phyloP scores from a whole-genome alignment of 2,797 vertebrate genomes.

The Odontamblyopus rebecca region DNA sequence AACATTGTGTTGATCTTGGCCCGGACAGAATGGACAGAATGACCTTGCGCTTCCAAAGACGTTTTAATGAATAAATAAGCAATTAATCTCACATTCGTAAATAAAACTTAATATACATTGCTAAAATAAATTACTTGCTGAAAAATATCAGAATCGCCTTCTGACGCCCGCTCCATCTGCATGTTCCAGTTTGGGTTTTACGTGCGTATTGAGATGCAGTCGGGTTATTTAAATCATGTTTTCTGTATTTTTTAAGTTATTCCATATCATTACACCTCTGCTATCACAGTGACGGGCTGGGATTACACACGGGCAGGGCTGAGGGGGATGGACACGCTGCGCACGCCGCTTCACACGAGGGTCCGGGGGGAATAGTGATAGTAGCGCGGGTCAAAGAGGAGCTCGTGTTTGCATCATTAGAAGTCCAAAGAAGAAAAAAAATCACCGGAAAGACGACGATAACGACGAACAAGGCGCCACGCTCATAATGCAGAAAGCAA shows the following conservation, averaged over 20 bases:
- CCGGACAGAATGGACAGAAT: not conserved
- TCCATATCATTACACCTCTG: not conserved
- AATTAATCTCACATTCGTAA: not conserved
- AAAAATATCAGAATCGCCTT: too few relatives aligned
- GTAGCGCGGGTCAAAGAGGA: constrained; percentile 19
- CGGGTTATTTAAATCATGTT: not conserved
- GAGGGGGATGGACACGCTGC: constrained; percentile 21
- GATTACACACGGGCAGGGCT: not conserved
- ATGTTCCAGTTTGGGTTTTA: too few relatives aligned
- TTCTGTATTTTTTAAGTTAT: not conserved
- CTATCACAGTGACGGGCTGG: not conserved
- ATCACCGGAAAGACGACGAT: not conserved
- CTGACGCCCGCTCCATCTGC: not conserved
- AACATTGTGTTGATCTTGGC: not conserved
- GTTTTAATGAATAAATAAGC: not conserved
- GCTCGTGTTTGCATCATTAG: not conserved
- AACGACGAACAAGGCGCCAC: not conserved
- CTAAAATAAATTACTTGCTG: too few relatives aligned
- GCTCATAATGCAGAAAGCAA: not conserved
- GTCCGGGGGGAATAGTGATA: constrained; percentile 30
- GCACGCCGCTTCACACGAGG: constrained; percentile 24
- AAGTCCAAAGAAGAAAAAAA: constrained; percentile 3
- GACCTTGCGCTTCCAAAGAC: not conserved
- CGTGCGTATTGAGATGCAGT: too few relatives aligned
- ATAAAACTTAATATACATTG: not conserved